Evolutionary conservation across 2,888 invertebrate genomes (phyloP).

Genomic region (Thera britannica): DNA sequence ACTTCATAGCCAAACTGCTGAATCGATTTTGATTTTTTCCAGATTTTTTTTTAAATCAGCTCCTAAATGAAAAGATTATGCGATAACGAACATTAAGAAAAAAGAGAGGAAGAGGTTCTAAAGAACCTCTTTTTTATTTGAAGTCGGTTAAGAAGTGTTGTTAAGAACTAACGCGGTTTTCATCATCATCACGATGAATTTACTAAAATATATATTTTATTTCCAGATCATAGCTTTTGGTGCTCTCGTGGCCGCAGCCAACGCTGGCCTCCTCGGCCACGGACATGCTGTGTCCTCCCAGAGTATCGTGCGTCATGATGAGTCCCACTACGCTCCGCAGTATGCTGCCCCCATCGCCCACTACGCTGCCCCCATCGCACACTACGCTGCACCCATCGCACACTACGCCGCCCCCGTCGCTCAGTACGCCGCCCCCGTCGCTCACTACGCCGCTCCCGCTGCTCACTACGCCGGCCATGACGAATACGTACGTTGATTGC

Average conservation of each 20-base stretch:
- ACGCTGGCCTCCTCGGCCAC: conserved; percentile 68
- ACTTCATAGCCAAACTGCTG: too few species aligned
- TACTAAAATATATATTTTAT: background rate
- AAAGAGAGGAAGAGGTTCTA: too few species aligned
- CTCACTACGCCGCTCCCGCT: conserved; percentile 51
- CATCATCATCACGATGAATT: background rate
- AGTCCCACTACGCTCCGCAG: conserved; percentile 47
- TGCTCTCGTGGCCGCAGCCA: conserved; percentile 70
- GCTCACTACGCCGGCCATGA: conserved; percentile 51
- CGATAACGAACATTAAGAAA: too few species aligned
- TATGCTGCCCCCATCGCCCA: conserved; percentile 47
- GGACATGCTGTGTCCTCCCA: conserved; percentile 67
- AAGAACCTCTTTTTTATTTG: too few species aligned
- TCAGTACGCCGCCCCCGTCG: conserved; percentile 48
- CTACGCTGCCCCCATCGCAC: conserved; percentile 48
- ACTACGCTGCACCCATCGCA: conserved; percentile 46
- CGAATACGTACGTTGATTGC: conserved; percentile 47
- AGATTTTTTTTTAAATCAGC: too few species aligned
- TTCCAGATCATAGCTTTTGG: conserved; percentile 72
- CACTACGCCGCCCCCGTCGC: conserved; percentile 48
- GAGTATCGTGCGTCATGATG: conserved; percentile 69
- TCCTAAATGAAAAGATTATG: too few species aligned
- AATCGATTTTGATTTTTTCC: too few species aligned
- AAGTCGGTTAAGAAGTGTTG: too few species aligned
- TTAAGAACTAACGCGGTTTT: background rate